Conservation (phyloP, 2,113 vertebrate genomes). For the Athene noctua region DNA sequence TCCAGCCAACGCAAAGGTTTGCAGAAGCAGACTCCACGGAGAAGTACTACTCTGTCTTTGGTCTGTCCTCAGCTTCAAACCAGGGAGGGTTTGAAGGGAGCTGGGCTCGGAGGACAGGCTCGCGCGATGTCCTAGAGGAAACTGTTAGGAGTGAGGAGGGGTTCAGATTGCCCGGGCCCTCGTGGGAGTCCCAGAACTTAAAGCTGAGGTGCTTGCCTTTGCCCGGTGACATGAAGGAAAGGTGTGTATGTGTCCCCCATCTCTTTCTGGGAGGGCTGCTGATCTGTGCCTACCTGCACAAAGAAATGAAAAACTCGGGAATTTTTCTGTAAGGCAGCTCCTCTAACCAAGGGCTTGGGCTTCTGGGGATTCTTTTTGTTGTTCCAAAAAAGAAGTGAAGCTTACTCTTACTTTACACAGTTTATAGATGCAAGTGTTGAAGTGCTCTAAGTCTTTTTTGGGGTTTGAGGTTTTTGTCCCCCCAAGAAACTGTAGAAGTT, state of each 20-base stretch:
- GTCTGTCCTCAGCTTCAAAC: background rate
- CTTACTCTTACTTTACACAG: background rate
- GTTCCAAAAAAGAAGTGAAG: background rate
- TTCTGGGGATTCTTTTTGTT: background rate
- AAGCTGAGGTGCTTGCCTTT: background rate
- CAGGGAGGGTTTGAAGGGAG: background rate
- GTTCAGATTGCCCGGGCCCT: no score
- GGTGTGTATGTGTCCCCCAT: background rate
- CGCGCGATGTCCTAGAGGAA: no score
- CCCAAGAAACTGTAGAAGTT: background rate
- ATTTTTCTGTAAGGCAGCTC: background rate
- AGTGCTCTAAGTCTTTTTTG: background rate
- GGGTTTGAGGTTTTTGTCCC: background rate
- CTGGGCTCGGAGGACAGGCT: background rate
- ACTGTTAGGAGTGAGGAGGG: no score
- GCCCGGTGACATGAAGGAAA: background rate
- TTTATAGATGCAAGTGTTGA: background rate
- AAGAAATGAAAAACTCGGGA: background rate
- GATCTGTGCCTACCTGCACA: fast-evolving
- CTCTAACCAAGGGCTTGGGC: no score
- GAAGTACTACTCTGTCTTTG: background rate
- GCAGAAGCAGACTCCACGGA: background rate
- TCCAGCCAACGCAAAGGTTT: background rate
- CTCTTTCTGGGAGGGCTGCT: background rate
- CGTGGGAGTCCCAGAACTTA: no score